A percentile compares a stretch with the other conserved stretches of the same genome.
Evolutionary conservation across 2,113 vertebrate genomes (phyloP).

Genomic region (Chunga burmeisteri): DNA sequence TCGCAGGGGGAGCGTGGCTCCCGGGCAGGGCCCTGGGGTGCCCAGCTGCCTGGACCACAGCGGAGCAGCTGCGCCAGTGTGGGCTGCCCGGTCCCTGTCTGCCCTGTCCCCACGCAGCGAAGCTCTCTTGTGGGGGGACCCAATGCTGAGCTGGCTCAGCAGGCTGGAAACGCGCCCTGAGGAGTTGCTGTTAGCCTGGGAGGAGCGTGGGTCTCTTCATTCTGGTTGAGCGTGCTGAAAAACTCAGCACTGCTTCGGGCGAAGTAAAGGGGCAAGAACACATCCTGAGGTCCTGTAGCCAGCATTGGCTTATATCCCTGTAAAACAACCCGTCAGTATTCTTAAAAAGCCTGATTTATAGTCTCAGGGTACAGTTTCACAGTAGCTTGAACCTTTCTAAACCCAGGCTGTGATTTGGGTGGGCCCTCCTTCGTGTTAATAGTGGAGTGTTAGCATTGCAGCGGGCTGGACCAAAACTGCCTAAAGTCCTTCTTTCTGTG

Average conservation of each 20-base stretch:
- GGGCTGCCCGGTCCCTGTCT: background rate
- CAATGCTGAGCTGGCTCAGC: background rate
- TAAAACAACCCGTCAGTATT: background rate
- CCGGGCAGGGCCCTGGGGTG: background rate
- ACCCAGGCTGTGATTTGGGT: background rate
- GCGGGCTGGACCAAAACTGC: background rate
- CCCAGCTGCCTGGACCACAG: background rate
- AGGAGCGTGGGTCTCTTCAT: background rate
- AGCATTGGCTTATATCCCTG: background rate
- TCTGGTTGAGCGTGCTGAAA: background rate
- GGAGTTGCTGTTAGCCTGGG: background rate
- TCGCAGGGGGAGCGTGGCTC: background rate
- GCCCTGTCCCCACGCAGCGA: background rate
- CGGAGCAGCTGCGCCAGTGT: too few species aligned
- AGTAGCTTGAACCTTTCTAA: background rate
- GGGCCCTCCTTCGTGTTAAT: background rate
- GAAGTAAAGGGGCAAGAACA: background rate
- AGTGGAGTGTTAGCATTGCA: fast-evolving
- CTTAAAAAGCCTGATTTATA: background rate
- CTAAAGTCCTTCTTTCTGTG: background rate
- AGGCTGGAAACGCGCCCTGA: background rate
- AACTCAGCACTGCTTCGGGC: fast-evolving
- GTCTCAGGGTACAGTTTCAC: background rate
- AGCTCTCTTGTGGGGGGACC: background rate
- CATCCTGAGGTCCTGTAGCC: background rate